Conservation (phyloP, 2,113 vertebrate genomes). For the Tyto alba region DNA sequence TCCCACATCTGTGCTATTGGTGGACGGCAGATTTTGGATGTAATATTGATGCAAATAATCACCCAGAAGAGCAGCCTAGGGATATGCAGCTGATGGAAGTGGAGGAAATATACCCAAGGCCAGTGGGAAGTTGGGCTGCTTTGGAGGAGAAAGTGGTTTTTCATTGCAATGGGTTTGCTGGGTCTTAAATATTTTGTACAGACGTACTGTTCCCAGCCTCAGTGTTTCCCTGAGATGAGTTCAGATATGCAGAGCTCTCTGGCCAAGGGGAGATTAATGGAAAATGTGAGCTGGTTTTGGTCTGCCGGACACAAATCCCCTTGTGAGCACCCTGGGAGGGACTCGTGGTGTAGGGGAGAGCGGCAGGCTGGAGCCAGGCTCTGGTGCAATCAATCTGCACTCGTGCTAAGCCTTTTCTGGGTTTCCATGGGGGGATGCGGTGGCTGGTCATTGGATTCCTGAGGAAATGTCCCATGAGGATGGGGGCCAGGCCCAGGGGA, state of each 20-base stretch:
- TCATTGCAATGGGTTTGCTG: not conserved
- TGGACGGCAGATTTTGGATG: not conserved
- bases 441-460: accelerated
- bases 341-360: accelerated
- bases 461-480: not conserved
- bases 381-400: not conserved
- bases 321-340: not conserved
- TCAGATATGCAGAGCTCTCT: not conserved
- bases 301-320: not conserved
- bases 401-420: not conserved
- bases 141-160: not conserved
- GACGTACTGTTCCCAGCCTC: accelerated
- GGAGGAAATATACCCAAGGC: not conserved
- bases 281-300: not conserved
- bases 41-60: not conserved
- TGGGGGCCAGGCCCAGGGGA: not conserved
- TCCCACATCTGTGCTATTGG: not conserved
- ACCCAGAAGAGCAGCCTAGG: not conserved
- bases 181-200: not conserved
- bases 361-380: not conserved
- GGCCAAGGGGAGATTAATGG: not conserved
- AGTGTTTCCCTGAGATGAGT: not conserved
- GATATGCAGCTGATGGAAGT: not conserved
- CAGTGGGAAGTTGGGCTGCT: not conserved
- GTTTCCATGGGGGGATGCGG: not conserved